Base-by-base conservation (phyloP, 1,140 invertebrate species). In the Drosophila serrata region DNA sequence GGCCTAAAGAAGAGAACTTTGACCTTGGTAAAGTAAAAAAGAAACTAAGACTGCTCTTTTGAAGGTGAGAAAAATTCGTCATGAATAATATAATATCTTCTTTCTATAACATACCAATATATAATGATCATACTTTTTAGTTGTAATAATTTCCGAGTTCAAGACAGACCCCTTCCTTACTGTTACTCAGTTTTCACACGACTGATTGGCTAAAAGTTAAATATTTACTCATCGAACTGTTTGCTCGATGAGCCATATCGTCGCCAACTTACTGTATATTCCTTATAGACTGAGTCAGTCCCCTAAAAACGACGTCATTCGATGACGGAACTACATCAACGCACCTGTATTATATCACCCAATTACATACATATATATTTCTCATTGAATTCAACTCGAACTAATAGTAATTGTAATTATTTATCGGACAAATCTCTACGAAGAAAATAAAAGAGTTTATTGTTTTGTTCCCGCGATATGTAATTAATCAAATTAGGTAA, bases 401-500 rank as follows among this genome's bases (percentile, higher is more conserved):
- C 58, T 49, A 59, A 55, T 75, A 59, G 49, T 75, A 82, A 87
- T 79, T 82, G 57, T 74, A 72, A 68, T 64, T 79, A 72, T 84
- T 84, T 49, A 61, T 67, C 45, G n/a, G 27, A 51, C 35, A 58
- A 69, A 69, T 48, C 82, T 81, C 17, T 37, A n/a, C 17, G 1
- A 15, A 37, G 29, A 57, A 49, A n/a, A 40, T 48, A 31, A 61
- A 8, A 40, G 17, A 31, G 42, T 24, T 48, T 31, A 49, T 62
- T 67, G 63, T 67, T 67, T 37, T 67, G 65, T 64, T 64, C 31
- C 60, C 40, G 43, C 24, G 15, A 62, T 45, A 55, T 51, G 63
- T 79, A 87, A 86, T 86, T 86, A 86, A 86, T 86, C 82, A 86
- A 86, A 75, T 87, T 82, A 68, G 73, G 48, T 35, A 81, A 72